Conservation (phyloP, 2,797 vertebrate genomes). For the Labroides dimidiatus region DNA sequence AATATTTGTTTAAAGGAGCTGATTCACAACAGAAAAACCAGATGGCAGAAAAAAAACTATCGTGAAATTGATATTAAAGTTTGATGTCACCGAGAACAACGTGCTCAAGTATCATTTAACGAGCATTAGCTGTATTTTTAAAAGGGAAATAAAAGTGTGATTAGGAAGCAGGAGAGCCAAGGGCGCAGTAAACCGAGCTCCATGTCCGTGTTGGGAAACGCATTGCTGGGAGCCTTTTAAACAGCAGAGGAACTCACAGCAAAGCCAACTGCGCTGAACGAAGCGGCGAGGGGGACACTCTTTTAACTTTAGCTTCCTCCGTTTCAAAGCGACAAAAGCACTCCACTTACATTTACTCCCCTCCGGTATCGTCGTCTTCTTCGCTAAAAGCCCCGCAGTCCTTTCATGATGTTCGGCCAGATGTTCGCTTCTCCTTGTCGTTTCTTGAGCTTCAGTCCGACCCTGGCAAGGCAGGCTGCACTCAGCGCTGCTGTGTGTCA, state of each 20-base stretch:
- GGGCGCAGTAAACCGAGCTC: constrained; percentile 68
- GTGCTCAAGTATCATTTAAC: neutral
- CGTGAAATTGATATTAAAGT: constrained; percentile 48
- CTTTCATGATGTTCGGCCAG: constrained; percentile 87
- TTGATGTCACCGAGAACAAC: constrained; percentile 15
- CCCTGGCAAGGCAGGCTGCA: constrained; percentile 83
- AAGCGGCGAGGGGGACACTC: constrained; percentile 62
- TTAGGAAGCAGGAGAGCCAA: constrained; percentile 26
- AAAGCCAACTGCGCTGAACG: constrained; percentile 75
- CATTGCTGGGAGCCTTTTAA: constrained; percentile 79
- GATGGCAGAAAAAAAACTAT: neutral
- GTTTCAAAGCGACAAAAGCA: constrained; percentile 33
- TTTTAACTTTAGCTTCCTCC: constrained; percentile 81
- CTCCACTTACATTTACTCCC: constrained; percentile 78
- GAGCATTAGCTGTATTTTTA: neutral
- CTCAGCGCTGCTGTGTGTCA: constrained; percentile 86
- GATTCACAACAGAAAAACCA: constrained; percentile 16
- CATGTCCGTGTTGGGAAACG: constrained; percentile 74
- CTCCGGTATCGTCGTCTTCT: constrained; percentile 56
- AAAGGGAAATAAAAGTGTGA: constrained; percentile 30
- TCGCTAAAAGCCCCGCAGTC: constrained; percentile 68
- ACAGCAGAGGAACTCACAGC: constrained; percentile 81
- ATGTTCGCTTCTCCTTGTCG: constrained; percentile 84
- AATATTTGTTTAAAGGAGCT: constrained; percentile 28
- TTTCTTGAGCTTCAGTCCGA: constrained; percentile 82